Conservation (phyloP, 2,113 vertebrate genomes). For the Trochalopteron elliotii region DNA sequence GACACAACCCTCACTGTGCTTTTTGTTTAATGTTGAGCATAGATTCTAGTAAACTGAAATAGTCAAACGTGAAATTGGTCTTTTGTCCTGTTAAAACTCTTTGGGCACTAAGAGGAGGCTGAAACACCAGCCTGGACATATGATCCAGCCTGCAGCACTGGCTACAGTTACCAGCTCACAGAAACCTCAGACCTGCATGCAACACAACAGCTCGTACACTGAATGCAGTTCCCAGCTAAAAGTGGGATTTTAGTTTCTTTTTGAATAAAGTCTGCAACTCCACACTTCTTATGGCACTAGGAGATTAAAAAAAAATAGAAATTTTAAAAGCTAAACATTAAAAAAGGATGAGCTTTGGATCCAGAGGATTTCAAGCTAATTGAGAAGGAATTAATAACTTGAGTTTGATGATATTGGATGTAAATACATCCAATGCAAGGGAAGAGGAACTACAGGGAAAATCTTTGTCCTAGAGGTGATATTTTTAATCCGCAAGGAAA, state of each 20-base stretch:
- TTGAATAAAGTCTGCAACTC: neutral
- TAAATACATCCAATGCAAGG: neutral
- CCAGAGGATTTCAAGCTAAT: neutral
- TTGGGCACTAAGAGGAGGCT: neutral
- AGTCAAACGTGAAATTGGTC: neutral
- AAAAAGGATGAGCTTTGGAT: neutral
- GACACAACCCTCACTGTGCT: neutral
- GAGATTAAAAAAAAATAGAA: neutral
- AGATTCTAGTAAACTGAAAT: neutral
- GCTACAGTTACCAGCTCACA: neutral
- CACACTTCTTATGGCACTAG: neutral
- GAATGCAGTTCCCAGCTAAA: neutral
- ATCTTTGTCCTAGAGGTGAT: neutral
- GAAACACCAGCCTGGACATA: conserved; percentile 19
- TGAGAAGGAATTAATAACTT: neutral
- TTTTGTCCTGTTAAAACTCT: conserved; percentile 10
- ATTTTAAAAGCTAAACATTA: neutral
- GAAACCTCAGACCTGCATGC: rapidly evolving
- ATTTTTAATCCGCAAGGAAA: neutral
- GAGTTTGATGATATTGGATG: neutral
- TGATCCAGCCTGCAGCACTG: neutral
- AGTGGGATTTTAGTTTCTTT: neutral
- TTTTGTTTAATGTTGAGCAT: neutral
- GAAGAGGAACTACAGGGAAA: neutral
- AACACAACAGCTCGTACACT: rapidly evolving